Conservation (phyloP, 2,113 vertebrate species). For the Egretta garzetta region DNA sequence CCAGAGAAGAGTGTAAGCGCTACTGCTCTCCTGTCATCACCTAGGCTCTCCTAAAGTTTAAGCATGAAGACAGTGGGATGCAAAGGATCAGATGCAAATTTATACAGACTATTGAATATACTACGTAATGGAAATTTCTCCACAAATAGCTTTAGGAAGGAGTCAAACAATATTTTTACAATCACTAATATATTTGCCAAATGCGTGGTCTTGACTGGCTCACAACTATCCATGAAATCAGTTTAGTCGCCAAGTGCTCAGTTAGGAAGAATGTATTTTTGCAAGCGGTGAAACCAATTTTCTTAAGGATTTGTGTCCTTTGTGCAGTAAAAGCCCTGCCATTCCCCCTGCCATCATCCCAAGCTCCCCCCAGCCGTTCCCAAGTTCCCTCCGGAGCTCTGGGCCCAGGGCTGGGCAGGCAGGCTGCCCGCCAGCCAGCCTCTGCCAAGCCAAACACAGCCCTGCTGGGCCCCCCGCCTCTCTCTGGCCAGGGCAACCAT, state of each 20-base stretch:
- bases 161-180: neutral
- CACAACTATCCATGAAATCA: neutral
- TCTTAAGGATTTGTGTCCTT: neutral
- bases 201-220: neutral
- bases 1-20: neutral
- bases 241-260: neutral
- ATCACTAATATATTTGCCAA: neutral
- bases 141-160: neutral
- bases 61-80: neutral
- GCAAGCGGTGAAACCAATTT: neutral
- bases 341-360: neutral
- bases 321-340: neutral
- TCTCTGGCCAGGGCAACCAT: neutral
- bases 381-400: neutral
- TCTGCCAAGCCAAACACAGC: neutral
- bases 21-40: neutral
- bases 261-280: neutral
- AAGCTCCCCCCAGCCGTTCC: neutral
- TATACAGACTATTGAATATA: neutral
- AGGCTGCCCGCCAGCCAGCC: neutral
- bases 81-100: neutral
- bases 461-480: fast-evolving
- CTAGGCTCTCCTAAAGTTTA: neutral
- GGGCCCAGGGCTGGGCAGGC: neutral
- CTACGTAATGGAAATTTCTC: neutral